A percentile compares a stretch with the other conserved stretches of the same genome.
These are phyloP conservation scores for Crenuchus spilurus DNA, from an alignment of 2,797 vertebrate genomes.

Conservation along the genomic window DNA sequence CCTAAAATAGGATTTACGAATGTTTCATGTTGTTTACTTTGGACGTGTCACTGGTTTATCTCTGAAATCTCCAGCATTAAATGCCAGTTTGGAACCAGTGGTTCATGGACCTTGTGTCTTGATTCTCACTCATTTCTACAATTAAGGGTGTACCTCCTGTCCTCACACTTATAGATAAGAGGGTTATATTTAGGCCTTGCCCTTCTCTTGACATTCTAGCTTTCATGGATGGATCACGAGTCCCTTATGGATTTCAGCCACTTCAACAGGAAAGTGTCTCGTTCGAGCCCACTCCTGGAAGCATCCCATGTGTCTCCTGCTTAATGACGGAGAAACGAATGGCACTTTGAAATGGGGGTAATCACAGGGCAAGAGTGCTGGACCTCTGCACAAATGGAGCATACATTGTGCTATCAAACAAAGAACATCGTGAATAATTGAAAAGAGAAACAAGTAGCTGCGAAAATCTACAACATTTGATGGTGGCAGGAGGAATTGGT, in stretches of 20 bases:
- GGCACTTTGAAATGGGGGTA: background rate
- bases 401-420: background rate
- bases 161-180: slow-evolving; percentile 1
- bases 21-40: background rate
- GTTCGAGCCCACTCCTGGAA: background rate
- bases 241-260: slow-evolving; percentile 1
- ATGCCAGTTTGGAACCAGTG: background rate
- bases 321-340: background rate
- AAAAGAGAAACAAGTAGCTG: background rate
- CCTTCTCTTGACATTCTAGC: background rate
- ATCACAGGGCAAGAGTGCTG: background rate
- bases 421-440: slow-evolving; percentile 16
- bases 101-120: background rate
- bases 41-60: background rate
- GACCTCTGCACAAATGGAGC: slow-evolving; percentile 33
- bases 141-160: background rate
- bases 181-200: slow-evolving; percentile 13
- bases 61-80: background rate
- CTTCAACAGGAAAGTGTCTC: background rate
- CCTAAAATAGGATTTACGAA: background rate
- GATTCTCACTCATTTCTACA: background rate
- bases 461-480: slow-evolving; percentile 3
- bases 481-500: background rate
- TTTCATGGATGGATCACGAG: background rate
- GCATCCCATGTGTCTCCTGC: background rate